Base-by-base conservation (phyloP, 2,797 vertebrate genomes). In the Bucorvus abyssinicus region DNA sequence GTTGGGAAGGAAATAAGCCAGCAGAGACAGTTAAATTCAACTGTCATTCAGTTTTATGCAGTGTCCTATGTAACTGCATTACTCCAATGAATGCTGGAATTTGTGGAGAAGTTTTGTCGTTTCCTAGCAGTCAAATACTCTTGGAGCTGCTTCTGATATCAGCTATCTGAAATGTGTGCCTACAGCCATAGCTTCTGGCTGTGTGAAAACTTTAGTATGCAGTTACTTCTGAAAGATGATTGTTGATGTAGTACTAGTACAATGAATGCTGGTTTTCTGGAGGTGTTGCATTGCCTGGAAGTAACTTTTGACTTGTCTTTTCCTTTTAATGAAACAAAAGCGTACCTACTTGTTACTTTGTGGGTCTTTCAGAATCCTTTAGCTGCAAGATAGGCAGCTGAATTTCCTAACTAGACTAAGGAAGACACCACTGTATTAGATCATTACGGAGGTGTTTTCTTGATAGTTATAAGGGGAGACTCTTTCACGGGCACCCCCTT, bases 281-380 rank as follows among this genome's bases (percentile, higher is more conserved):
- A 89, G 17, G 11, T 74, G 64, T 89, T 90, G 22, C 40, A 0
- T 64, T 70, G 29, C 11, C 36, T 44, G 38, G 11, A 81, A 78
- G 65, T 53, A 5, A 5, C 23, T 83, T 90, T 76, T 82, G 5
- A 34, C 14, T 74, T 74, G 21, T 49, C 18, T 77, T 84, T 89
- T 79, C 21, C 8, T 53, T 42, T 70, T 64, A 89, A 45, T 65
- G 63, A 73, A 84, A 70, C 12, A 26, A 50, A 76, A 56, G 78
- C 5, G 1, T 42, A 10, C 21, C 16, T 17, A 1, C 12, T 57
- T 57, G 10, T 59, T 74, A 12, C 74, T 11, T 83, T 0, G 0
- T 15, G 36, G 5, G 23, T 87, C 34, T 86, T 85, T 68, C 17
- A 36, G 61, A 75, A 87, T 29, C 6, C 15, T 87, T 89, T 40